Percentiles rank a stretch among this genome's conserved stretches.
Evolutionary conservation across 2,113 vertebrate genomes (phyloP).

Genomic region (Poicephalus meyeri): DNA sequence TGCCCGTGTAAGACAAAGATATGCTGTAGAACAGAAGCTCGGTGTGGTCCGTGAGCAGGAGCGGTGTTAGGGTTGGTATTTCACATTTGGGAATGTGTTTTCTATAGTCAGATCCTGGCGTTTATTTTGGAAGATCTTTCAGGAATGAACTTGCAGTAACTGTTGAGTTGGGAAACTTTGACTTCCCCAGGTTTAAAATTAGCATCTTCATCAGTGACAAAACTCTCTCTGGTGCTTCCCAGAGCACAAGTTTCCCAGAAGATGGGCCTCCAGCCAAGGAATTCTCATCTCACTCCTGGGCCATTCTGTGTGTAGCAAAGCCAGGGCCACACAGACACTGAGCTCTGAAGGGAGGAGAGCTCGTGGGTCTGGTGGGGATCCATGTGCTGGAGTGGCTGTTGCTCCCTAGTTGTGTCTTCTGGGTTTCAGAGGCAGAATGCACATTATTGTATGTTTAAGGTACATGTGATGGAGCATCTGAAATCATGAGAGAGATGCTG

Average conservation of each 20-base stretch:
- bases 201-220: neutral
- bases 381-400: fast-evolving
- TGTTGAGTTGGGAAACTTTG: neutral
- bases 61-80: fast-evolving
- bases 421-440: neutral
- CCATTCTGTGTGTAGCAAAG: neutral
- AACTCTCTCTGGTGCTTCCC: neutral
- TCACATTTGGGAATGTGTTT: neutral
- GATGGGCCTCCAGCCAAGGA: neutral
- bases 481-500: fast-evolving
- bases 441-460: fast-evolving
- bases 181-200: neutral
- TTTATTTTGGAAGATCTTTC: neutral
- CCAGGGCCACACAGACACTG: neutral
- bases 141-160: neutral
- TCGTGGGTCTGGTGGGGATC: neutral
- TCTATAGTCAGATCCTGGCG: fast-evolving
- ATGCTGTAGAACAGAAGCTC: neutral
- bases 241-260: neutral
- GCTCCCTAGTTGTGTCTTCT: fast-evolving
- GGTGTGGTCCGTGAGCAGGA: fast-evolving
- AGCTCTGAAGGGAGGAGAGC: neutral
- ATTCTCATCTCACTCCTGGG: neutral
- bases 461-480: fast-evolving
- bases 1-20: fast-evolving